These are phyloP conservation scores for Hystrix cristata DNA, from an alignment of 2,113 vertebrate species.

Conservation along the genomic window DNA sequence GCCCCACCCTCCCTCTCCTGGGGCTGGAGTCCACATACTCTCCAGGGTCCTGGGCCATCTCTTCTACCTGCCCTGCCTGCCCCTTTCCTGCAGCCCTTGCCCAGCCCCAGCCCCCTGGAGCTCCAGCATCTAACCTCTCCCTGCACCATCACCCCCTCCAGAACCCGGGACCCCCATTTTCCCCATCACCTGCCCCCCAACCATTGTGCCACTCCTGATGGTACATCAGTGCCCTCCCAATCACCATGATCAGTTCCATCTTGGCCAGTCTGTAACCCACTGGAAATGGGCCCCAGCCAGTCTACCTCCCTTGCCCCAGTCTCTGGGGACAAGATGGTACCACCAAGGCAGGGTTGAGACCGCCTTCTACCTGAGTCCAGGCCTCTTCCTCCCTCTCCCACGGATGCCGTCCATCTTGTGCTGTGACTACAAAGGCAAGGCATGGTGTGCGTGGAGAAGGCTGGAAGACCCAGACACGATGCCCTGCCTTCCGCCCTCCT, in stretches of 20 bases:
- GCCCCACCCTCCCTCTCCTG: neutral
- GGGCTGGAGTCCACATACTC: neutral
- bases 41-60: neutral
- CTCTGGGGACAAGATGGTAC: neutral
- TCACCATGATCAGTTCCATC: neutral
- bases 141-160: too few species aligned
- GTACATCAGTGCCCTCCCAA: neutral
- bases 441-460: rapidly evolving
- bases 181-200: neutral
- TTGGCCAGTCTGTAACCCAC: neutral
- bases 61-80: neutral
- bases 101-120: neutral
- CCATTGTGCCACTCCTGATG: rapidly evolving
- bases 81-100: neutral
- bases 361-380: too few species aligned
- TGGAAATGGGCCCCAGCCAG: neutral
- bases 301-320: rapidly evolving
- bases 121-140: neutral
- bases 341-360: neutral
- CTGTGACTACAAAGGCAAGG: neutral
- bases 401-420: neutral
- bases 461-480: neutral
- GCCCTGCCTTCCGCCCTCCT: neutral
- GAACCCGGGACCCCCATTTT: rapidly evolving
- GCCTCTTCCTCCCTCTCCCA: neutral